Evolutionary conservation across 2,888 invertebrate species (phyloP).

Genomic region (Limnephilus lunatus): DNA sequence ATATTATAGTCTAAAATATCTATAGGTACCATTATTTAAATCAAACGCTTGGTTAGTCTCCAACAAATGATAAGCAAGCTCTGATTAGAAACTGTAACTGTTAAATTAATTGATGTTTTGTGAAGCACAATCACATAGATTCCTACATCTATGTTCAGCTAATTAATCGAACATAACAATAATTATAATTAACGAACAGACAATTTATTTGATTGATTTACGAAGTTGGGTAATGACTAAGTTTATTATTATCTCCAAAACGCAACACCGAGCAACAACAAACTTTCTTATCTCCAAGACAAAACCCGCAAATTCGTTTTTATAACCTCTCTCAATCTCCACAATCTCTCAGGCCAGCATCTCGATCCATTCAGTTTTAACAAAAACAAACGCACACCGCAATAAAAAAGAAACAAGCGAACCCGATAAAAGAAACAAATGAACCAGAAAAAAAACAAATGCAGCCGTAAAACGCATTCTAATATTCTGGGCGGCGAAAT

Average conservation of each 20-base stretch:
- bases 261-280: neutral
- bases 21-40: too few relatives aligned
- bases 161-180: too few relatives aligned
- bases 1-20: too few relatives aligned
- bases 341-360: slow-evolving; percentile 14
- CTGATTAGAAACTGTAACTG: too few relatives aligned
- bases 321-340: slow-evolving; percentile 22
- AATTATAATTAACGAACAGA: neutral
- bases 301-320: neutral
- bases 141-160: too few relatives aligned
- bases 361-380: slow-evolving; percentile 8
- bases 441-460: slow-evolving; percentile 39
- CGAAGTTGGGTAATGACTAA: neutral
- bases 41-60: too few relatives aligned
- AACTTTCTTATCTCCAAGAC: neutral
- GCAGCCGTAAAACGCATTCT: slow-evolving; percentile 46
- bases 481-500: slow-evolving; percentile 64
- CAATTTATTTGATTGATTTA: neutral
- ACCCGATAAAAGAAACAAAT: slow-evolving; percentile 12
- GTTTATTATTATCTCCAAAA: neutral
- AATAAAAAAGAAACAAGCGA: neutral
- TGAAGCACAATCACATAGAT: too few relatives aligned
- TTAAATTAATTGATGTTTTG: too few relatives aligned
- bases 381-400: slow-evolving; percentile 32
- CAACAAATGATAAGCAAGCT: too few relatives aligned